These are phyloP conservation scores for Gymnocypris eckloni DNA, from an alignment of 2,797 vertebrate species.

Conservation along the genomic window DNA sequence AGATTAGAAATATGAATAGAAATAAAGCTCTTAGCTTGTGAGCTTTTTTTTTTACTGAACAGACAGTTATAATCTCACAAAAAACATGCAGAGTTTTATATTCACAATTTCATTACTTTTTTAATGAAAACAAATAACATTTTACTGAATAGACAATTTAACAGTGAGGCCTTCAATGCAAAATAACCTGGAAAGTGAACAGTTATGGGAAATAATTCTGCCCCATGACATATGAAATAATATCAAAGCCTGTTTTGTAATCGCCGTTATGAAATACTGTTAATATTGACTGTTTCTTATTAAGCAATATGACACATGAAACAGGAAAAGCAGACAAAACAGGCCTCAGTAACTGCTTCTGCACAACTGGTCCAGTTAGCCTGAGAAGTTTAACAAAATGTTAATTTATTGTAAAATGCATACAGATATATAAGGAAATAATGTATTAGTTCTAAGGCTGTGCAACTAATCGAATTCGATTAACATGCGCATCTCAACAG, in stretches of 20 bases:
- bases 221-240: constrained; percentile 63
- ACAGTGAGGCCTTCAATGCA: not conserved
- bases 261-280: constrained; percentile 52
- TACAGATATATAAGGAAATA: not conserved
- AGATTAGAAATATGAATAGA: not conserved
- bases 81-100: not conserved
- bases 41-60: not conserved
- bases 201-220: constrained; percentile 64
- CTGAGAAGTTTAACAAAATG: not conserved
- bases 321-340: not conserved
- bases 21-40: not conserved
- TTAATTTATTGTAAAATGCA: not conserved
- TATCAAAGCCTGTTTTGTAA: constrained; percentile 54
- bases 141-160: not conserved
- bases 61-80: not conserved
- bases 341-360: constrained; percentile 22
- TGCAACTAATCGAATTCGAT: too few species aligned
- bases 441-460: not conserved
- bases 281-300: constrained; percentile 53
- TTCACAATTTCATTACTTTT: not conserved
- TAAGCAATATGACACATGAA: constrained; percentile 48
- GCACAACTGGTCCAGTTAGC: constrained; percentile 5
- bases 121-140: not conserved
- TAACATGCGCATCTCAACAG: too few species aligned
- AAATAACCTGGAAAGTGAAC: constrained; percentile 25